Conservation (phyloP, 2,797 vertebrate species). For the Alosa sapidissima region DNA sequence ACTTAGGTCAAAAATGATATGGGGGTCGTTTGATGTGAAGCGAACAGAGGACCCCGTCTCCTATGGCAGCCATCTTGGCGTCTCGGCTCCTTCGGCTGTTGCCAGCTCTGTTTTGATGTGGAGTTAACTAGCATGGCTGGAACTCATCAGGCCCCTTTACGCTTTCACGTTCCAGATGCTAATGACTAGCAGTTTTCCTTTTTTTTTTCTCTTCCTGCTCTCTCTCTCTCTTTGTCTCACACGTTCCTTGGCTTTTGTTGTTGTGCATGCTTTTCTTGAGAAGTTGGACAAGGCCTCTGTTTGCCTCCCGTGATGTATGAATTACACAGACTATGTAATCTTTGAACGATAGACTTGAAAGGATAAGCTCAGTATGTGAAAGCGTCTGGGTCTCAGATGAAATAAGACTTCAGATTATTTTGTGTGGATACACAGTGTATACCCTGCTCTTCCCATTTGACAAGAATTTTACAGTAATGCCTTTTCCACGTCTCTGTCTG, state of each 20-base stretch:
- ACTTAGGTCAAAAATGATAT: background rate
- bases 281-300: background rate
- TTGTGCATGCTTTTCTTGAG: background rate
- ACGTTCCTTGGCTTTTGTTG: slow-evolving; percentile 8
- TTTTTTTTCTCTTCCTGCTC: background rate
- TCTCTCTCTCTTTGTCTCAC: background rate
- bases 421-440: background rate
- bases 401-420: background rate
- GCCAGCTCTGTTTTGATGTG: slow-evolving; percentile 37
- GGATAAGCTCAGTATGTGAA: background rate
- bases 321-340: background rate
- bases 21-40: slow-evolving; percentile 15
- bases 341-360: background rate
- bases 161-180: slow-evolving; percentile 39
- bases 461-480: background rate
- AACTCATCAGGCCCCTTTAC: slow-evolving; percentile 39
- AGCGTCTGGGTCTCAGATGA: background rate
- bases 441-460: background rate
- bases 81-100: background rate
- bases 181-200: slow-evolving; percentile 25
- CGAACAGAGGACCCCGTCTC: background rate
- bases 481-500: background rate
- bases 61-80: background rate
- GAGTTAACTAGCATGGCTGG: slow-evolving; percentile 39
- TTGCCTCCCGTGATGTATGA: background rate